These are phyloP conservation scores for Cheilosia vulpina DNA, from an alignment of 2,888 invertebrate species.

Conservation along the genomic window DNA sequence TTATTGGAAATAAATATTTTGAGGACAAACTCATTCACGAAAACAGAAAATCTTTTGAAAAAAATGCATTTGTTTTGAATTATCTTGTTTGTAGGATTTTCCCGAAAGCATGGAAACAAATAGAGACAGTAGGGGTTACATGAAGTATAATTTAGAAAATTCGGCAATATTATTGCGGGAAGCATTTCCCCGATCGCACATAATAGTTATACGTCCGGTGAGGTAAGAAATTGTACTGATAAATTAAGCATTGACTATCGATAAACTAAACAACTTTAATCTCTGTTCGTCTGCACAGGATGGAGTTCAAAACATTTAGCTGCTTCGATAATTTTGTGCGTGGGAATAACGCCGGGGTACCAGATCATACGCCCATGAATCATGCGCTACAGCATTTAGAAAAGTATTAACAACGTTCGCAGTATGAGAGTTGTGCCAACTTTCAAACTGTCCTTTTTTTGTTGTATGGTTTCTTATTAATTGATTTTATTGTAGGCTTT, in stretches of 20 bases:
- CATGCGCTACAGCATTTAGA: slow-evolving; percentile 90
- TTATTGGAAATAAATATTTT: slow-evolving; percentile 28
- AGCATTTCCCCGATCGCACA: slow-evolving; percentile 89
- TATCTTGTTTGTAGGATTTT: slow-evolving; percentile 87
- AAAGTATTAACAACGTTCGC: slow-evolving; percentile 83
- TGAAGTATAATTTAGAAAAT: slow-evolving; percentile 92
- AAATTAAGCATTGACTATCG: slow-evolving; percentile 1
- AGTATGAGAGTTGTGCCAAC: not conserved
- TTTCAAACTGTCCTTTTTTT: too few relatives aligned
- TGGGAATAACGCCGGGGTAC: slow-evolving; percentile 91
- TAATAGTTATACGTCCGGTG: slow-evolving; percentile 89
- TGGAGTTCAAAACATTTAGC: slow-evolving; percentile 93
- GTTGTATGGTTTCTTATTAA: slow-evolving; percentile 70
- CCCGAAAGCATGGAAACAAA: slow-evolving; percentile 92
- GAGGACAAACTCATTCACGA: not conserved
- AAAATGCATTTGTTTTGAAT: slow-evolving; percentile 19
- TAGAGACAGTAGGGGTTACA: slow-evolving; percentile 89
- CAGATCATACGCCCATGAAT: slow-evolving; percentile 90
- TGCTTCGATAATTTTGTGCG: slow-evolving; percentile 95
- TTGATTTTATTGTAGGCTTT: slow-evolving; percentile 82
- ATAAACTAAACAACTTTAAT: slow-evolving; percentile 11
- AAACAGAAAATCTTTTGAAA: not conserved
- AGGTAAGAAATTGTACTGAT: slow-evolving; percentile 84
- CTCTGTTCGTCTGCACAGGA: slow-evolving; percentile 84
- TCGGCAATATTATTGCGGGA: slow-evolving; percentile 88